phyloP scores from a whole-genome alignment of 2,888 invertebrate species.

The Hecatera dysodea region DNA sequence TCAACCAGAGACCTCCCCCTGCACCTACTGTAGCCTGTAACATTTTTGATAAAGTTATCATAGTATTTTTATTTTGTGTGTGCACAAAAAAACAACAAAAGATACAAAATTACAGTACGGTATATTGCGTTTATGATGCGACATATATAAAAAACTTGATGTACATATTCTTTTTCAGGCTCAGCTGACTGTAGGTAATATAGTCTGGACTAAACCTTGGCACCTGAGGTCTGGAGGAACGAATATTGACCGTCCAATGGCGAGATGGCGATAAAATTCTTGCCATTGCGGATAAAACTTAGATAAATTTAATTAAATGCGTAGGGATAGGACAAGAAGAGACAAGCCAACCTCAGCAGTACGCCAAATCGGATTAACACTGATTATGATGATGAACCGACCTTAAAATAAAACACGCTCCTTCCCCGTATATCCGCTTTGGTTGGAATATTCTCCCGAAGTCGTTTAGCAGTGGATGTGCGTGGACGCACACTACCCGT shows the following conservation, averaged over 20 bases:
- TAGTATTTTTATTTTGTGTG: neutral
- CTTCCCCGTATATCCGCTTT: slow-evolving; percentile 80
- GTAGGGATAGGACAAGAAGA: neutral
- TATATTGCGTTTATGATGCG: too few species aligned
- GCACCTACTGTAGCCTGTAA: slow-evolving; percentile 76
- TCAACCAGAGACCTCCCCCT: slow-evolving; percentile 83
- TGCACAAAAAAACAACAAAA: too few species aligned
- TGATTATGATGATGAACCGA: slow-evolving; percentile 50
- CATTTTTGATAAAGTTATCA: neutral
- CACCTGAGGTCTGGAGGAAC: neutral
- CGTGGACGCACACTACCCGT: slow-evolving; percentile 81
- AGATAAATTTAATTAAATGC: neutral
- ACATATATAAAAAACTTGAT: too few species aligned
- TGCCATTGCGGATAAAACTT: neutral
- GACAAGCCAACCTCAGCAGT: neutral
- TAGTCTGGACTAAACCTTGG: neutral
- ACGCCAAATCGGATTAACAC: neutral
- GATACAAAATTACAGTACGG: too few species aligned
- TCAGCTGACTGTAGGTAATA: neutral
- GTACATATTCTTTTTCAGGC: neutral
- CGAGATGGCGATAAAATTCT: too few species aligned
- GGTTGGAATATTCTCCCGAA: slow-evolving; percentile 80
- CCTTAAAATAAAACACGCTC: slow-evolving; percentile 86
- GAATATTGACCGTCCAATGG: neutral
- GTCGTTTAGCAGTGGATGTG: slow-evolving; percentile 82